Evolutionary conservation across 1,140 invertebrate genomes (phyloP), one percentile per base, ranked within the genome.

Genomic region (Drosophila pseudoananassae): DNA sequence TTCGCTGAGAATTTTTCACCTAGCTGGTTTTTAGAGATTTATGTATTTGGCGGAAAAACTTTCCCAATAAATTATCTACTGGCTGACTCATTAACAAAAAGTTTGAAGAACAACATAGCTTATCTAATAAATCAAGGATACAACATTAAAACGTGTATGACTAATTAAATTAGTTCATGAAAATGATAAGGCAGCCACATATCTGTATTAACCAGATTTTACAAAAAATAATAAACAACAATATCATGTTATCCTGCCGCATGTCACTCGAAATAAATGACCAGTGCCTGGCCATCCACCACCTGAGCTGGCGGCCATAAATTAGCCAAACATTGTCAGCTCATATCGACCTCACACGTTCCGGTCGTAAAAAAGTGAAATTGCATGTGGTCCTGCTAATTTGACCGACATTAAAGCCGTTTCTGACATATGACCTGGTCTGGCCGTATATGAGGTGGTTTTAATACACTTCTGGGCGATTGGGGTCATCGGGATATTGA

Each of bases 351-450:
- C 51, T 64, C 71, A 74, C 71, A 74, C 71, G 71, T 74, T 53
- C 61, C 23, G 70, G 59, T 52, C 70, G 38, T 74, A 74, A 74
- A 74, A 74, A 53, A 65, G 38, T 55, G 46, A 29, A 65, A 74
- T 65, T 74, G 70, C 71, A 74, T 52, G 51, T 49, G 71, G 52
- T 52, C 58, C 47, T 73, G 70, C 71, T 74, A 74, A 74, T 74
- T 74, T 73, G 36, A 49, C 55, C 36, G 60, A 71, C 47, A 33
- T 8, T 54, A 33, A 33, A 43, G n/a, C 29, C 27, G 31, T 14
- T 53, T 25, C 43, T 73, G 68, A 60, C 49, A 72, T 61, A 36
- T 52, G 66, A 25, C 56, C 15, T 23, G 53, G 46, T 4, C 15
- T 33, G 5, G 9, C 31, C 2, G 2, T 70, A 20, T 51, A 50